phyloP scores from a whole-genome alignment of 2,888 invertebrate genomes.

The Xestoiulus laeticollis region DNA sequence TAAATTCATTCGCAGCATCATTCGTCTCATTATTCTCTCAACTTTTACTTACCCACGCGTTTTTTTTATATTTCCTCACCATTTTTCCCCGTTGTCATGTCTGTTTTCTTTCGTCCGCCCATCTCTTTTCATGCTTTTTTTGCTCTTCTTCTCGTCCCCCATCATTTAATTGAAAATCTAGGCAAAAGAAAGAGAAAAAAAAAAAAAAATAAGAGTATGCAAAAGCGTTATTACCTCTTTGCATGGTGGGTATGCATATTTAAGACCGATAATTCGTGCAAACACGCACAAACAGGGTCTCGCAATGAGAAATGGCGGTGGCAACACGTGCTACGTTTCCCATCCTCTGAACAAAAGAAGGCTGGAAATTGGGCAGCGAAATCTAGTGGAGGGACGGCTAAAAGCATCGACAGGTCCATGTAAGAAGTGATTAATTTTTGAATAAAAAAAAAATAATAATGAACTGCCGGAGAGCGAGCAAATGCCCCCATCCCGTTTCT shows the following conservation, averaged over 20 bases:
- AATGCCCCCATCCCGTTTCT: background rate
- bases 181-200: conserved; percentile 15
- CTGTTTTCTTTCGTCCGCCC: conserved; percentile 27
- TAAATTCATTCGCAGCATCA: background rate
- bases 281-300: background rate
- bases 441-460: background rate
- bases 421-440: conserved; percentile 24
- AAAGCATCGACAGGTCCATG: conserved; percentile 27
- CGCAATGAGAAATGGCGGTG: conserved; percentile 15
- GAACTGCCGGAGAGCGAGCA: background rate
- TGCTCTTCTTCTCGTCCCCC: conserved; percentile 1
- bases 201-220: background rate
- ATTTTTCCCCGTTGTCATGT: background rate
- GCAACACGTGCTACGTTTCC: background rate
- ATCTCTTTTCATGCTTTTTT: conserved; percentile 17
- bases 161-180: conserved; percentile 34
- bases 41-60: conserved; percentile 15
- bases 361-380: conserved; percentile 23
- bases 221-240: conserved; percentile 13
- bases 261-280: conserved; percentile 15
- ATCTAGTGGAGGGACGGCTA: background rate
- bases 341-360: conserved; percentile 4
- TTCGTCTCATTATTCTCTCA: background rate
- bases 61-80: background rate
- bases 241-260: background rate